Evolutionary conservation across 2,797 vertebrate genomes (phyloP), one percentile per base, ranked within the genome.

Genomic region (Poecilia picta): DNA sequence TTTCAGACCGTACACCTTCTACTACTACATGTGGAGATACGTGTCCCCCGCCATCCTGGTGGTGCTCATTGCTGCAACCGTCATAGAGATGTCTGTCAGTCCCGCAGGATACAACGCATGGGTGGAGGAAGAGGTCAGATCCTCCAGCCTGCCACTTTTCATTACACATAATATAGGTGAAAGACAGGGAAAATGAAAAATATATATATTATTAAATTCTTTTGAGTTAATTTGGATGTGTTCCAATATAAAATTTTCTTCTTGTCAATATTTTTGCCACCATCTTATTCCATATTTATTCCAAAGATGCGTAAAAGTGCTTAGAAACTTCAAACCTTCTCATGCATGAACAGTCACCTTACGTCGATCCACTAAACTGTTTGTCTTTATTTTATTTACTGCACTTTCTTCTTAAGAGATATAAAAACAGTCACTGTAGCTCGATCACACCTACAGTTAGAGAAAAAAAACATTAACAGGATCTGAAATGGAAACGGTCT

Each of bases 11-110:
- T 97, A 95, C 82, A 77, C 74, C 80, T 96, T 98, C 87, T 99
- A 99, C 85, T 99, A 97, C 90, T 99, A 99, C 88, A 98, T 97
- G 95, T 99, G 98, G 98, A 97, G 97, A 91, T 99, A 97, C 8
- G 92, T 99, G 85, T 98, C 98, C 20, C 64, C 64, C 1, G 15
- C 59, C n/a, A 33, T 64, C 59, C 88, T 99, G 47, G 66, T 96
- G 43, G 91, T 97, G 81, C 95, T 99, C 81, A 96, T 98, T 46
- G 6, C 83, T 28, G 96, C 97, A 85, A 97, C 96, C 1, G 57
- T 98, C 83, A 95, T 98, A 18, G 98, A 99, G 91, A 97, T 99
- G 97, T 95, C 95, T 23, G 59, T 99, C 91, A 98, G 94, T 89
- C 97, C 97, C 76, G 97, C 97, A 46, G 97, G 97, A 87, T 99